A percentile compares a stretch with the other conserved stretches of the same genome.
Evolutionary conservation across 2,888 invertebrate species (phyloP).

Genomic region (Andrena minutula): DNA sequence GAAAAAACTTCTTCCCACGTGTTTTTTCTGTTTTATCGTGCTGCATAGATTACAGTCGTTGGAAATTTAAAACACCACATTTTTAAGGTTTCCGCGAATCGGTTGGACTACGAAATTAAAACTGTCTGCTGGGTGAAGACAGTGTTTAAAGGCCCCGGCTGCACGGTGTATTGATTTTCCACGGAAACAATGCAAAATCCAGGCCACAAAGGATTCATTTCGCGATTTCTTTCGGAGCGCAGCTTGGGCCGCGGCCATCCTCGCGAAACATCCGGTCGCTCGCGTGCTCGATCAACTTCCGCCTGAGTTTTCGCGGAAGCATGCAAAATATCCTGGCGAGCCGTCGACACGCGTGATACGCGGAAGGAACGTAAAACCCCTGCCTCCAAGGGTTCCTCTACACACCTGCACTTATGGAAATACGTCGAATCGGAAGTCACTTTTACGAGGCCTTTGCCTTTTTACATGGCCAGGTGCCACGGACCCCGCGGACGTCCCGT

Average conservation of each 20-base stretch:
- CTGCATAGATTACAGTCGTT: too few relatives aligned
- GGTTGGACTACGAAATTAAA: too few relatives aligned
- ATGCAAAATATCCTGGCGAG: conserved; percentile 71
- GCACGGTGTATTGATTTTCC: conserved; percentile 1
- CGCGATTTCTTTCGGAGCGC: conserved; percentile 45
- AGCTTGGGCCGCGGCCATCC: conserved; percentile 39
- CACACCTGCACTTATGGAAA: conserved; percentile 56
- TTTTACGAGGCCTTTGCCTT: conserved; percentile 43
- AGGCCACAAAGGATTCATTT: conserved; percentile 17
- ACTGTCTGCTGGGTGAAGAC: too few relatives aligned
- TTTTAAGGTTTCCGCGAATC: too few relatives aligned
- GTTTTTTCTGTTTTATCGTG: too few relatives aligned
- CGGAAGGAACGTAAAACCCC: conserved; percentile 72
- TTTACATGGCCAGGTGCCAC: too few relatives aligned
- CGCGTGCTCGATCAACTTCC: conserved; percentile 47
- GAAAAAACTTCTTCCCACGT: too few relatives aligned
- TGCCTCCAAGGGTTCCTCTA: conserved; percentile 65
- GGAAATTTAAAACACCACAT: too few relatives aligned
- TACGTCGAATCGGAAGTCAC: conserved; percentile 61
- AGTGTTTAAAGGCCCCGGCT: too few relatives aligned
- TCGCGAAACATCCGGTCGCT: conserved; percentile 74
- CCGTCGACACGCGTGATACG: conserved; percentile 65
- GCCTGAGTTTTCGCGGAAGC: conserved; percentile 73
- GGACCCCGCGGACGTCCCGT: too few relatives aligned
- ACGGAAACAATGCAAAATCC: background rate